These are phyloP conservation scores for Aeoliscus strigatus DNA, from an alignment of 2,797 vertebrate species.

Conservation along the genomic window DNA sequence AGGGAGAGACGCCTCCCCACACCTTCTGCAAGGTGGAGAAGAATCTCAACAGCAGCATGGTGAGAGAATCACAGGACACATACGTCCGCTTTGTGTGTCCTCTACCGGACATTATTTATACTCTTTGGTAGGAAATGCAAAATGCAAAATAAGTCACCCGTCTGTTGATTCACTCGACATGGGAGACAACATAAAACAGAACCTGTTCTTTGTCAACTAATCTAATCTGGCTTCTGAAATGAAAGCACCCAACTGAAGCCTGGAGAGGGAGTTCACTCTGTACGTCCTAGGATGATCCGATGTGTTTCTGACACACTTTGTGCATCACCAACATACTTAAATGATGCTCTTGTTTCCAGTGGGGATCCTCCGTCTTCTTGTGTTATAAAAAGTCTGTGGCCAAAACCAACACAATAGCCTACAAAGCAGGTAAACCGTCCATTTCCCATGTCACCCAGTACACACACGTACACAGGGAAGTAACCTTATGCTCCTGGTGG, in stretches of 20 bases:
- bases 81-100: not conserved
- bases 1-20: conserved; percentile 88
- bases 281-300: too few species aligned
- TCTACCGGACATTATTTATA: too few species aligned
- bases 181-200: too few species aligned
- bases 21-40: conserved; percentile 95
- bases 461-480: conserved; percentile 10
- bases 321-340: too few species aligned
- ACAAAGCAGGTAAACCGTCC: conserved; percentile 84
- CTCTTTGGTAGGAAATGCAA: too few species aligned
- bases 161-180: too few species aligned
- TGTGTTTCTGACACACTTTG: too few species aligned
- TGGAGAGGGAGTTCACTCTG: too few species aligned
- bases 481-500: conserved; percentile 7
- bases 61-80: conserved; percentile 62
- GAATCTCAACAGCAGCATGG: conserved; percentile 94
- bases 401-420: conserved; percentile 93
- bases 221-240: too few species aligned
- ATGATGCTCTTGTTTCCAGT: conserved; percentile 68
- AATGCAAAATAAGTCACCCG: too few species aligned
- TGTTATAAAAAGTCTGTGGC: conserved; percentile 98
- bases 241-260: too few species aligned
- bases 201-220: too few species aligned
- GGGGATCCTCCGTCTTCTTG: conserved; percentile 92
- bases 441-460: conserved; percentile 9